Conservation (phyloP, 1,140 invertebrate species). For the Ceratoteleas bidentatus region DNA sequence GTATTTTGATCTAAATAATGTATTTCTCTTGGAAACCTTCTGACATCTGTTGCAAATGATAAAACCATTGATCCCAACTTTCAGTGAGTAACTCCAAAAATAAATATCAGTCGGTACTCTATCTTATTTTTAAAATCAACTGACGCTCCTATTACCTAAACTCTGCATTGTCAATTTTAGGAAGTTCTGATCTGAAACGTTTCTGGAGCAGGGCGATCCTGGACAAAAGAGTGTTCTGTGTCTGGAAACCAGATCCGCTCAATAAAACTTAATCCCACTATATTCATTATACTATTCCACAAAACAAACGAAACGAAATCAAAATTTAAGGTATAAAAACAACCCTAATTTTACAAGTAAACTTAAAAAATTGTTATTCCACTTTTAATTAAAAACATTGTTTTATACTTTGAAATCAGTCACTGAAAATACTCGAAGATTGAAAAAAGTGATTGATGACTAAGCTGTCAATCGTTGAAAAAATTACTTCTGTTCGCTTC, state of each 20-base stretch:
- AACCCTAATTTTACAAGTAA: no score
- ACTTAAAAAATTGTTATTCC: not conserved
- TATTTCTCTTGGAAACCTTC: no score
- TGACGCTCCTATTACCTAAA: not conserved
- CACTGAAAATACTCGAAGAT: not conserved
- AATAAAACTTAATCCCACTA: constrained; percentile 10
- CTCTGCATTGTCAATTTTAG: not conserved
- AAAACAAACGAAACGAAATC: no score
- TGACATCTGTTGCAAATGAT: no score
- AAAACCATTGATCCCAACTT: no score
- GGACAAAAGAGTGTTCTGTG: constrained; percentile 10
- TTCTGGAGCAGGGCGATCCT: not conserved
- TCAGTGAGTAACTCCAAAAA: no score
- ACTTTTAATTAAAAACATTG: not conserved
- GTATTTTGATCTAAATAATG: no score
- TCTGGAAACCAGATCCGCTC: constrained; percentile 15
- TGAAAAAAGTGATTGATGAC: not conserved
- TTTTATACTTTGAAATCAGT: not conserved
- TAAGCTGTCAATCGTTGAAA: not conserved
- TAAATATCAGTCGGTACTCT: no score
- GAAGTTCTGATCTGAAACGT: not conserved
- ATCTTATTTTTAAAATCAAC: no score
- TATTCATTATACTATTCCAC: not conserved
- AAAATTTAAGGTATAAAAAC: no score
- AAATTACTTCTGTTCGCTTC: not conserved